Conservation (phyloP, 1,140 invertebrate genomes). For the Scaptodrosophila lebanonensis region DNA sequence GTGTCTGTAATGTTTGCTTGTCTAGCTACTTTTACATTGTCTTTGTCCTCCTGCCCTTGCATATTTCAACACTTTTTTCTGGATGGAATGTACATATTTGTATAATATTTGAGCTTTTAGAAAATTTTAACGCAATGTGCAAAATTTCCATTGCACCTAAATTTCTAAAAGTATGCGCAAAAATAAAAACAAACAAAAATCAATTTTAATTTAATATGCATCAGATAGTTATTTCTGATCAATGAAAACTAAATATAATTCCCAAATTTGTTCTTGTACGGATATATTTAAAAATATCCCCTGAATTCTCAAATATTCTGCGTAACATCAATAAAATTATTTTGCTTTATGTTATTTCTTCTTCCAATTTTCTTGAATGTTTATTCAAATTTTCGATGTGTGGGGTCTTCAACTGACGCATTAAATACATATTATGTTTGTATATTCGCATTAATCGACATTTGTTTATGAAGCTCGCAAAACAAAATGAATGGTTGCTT, state of each 20-base stretch:
- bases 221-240: no score
- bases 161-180: no score
- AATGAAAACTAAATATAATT: no score
- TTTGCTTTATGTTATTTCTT: slow-evolving; percentile 11
- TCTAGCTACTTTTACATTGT: slow-evolving; percentile 34
- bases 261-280: slow-evolving; percentile 2
- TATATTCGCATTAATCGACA: no score
- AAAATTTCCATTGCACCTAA: no score
- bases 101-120: no score
- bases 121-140: no score
- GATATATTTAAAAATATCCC: slow-evolving; percentile 23
- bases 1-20: neutral
- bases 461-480: slow-evolving; percentile 40
- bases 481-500: slow-evolving; percentile 15
- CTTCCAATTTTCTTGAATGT: slow-evolving; percentile 15
- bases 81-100: no score
- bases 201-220: no score
- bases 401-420: no score
- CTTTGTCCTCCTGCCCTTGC: slow-evolving; percentile 9
- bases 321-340: slow-evolving; percentile 38
- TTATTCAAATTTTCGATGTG: slow-evolving; percentile 37
- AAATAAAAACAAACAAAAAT: no score
- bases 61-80: slow-evolving; percentile 38
- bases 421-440: no score
- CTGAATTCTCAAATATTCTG: neutral